phyloP scores from a whole-genome alignment of 35 echinoderm and acorn worm species.

The Heliocidaris erythrogramma region DNA sequence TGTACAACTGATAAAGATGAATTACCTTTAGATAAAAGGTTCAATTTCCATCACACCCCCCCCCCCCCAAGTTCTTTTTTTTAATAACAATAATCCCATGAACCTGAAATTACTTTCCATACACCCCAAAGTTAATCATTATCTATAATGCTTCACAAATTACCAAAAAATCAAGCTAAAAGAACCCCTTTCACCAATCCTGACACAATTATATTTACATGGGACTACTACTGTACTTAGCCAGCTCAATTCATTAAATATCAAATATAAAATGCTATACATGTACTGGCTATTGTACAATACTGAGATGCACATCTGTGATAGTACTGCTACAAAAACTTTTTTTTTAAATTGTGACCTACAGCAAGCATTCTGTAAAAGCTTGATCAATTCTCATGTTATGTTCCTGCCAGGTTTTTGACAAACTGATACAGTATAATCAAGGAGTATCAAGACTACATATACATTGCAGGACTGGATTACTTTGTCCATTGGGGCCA shows the following conservation, averaged over 20 bases:
- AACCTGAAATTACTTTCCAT: neutral
- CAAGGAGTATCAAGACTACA: neutral
- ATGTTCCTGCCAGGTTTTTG: neutral
- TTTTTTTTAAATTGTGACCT: neutral
- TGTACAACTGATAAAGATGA: too few relatives aligned
- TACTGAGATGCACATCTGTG: neutral
- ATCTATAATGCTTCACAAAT: neutral
- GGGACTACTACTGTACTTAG: neutral
- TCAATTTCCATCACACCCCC: too few relatives aligned
- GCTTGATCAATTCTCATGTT: neutral
- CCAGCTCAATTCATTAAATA: neutral
- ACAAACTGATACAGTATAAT: neutral
- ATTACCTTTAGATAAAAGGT: too few relatives aligned
- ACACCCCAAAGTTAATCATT: too few relatives aligned
- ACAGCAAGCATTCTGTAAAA: neutral
- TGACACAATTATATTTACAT: neutral
- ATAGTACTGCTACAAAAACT: conserved; percentile 12
- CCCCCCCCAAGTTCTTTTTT: neutral
- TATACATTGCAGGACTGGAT: neutral
- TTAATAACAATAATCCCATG: neutral
- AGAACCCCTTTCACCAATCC: neutral
- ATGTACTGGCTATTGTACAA: neutral
- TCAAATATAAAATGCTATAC: neutral
- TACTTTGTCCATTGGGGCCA: neutral
- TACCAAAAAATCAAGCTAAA: neutral